Evolutionary conservation across 2,888 invertebrate species (phyloP), one percentile per base, ranked within the genome.

Genomic region (Abrostola triplasia): DNA sequence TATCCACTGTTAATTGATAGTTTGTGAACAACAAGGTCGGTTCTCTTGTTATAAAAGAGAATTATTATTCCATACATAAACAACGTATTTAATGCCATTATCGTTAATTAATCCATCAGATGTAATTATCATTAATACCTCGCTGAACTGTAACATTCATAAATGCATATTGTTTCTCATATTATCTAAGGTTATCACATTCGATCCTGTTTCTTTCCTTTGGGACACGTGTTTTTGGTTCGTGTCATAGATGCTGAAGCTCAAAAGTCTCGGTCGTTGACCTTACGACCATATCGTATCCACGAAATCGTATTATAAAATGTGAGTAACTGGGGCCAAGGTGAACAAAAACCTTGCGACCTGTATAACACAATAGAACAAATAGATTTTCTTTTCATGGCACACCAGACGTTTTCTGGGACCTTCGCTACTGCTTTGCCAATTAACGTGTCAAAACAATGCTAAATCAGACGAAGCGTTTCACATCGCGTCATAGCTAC

Each of bases 401-500:
- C 62, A 62, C 60, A 70, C 73, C 64, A 73, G 71, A 63, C 54
- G 49, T 57, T 64, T 53, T 61, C 61, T 58, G 57, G 62, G 76
- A 76, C 81, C 82, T 80, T 83, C 81, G 66, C 68, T 53, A 66
- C 73, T 80, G 76, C 73, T 72, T 44, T 63, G 73, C 66, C 75
- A 79, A 83, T 81, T 76, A 80, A 76, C 75, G 72, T 81, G 82
- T 82, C 66, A 73, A 74, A 80, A 88, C 88, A 86, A 87, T 88
- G 84, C 77, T 69, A 77, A 84, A 82, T 71, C 78, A 79, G 81
- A 77, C 60, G 74, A 75, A 72, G 67, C 70, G 81, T 84, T 88
- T 87, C 88, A 84, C 87, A 85, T 79, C 65, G 13, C 44, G 44
- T 47, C 44, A 47, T 9, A 47, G 13, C 13, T 12, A 13, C 65